phyloP scores from a whole-genome alignment of 2,797 vertebrate species.

The Coluber constrictor region DNA sequence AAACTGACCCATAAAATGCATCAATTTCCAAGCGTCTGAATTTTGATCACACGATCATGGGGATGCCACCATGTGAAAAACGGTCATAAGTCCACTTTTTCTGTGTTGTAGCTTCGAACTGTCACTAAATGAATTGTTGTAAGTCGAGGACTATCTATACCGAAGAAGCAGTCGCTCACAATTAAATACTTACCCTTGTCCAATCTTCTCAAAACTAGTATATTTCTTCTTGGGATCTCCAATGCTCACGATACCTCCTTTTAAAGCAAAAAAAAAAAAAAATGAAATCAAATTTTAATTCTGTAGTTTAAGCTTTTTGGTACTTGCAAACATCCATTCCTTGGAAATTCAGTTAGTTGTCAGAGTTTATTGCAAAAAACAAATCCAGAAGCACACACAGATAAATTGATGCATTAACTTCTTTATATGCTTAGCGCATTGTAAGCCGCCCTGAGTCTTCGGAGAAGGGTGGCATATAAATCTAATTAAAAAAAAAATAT shows the following conservation, averaged over 20 bases:
- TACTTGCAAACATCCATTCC: not conserved
- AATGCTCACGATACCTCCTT: slow-evolving; percentile 87
- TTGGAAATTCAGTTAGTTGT: not conserved
- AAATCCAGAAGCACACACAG: no score
- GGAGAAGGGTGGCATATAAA: no score
- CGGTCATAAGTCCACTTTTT: not conserved
- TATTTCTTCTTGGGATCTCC: slow-evolving; percentile 90
- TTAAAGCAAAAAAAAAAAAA: slow-evolving; percentile 14
- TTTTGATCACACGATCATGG: no score
- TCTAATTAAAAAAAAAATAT: no score
- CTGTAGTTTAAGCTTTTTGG: not conserved
- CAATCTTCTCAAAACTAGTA: slow-evolving; percentile 87
- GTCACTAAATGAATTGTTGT: not conserved
- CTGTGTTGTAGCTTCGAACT: not conserved
- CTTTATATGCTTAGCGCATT: no score
- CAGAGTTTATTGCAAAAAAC: no score
- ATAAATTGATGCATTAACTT: no score
- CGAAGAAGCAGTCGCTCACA: slow-evolving; percentile 7
- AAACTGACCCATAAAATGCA: no score
- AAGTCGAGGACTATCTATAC: not conserved
- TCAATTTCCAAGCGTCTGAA: no score
- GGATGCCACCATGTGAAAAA: no score
- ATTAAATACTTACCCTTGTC: slow-evolving; percentile 79
- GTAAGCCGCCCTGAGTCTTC: no score
- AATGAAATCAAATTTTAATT: not conserved